These are phyloP conservation scores for Scomber japonicus DNA, from an alignment of 2,113 vertebrate species.

Conservation along the genomic window DNA sequence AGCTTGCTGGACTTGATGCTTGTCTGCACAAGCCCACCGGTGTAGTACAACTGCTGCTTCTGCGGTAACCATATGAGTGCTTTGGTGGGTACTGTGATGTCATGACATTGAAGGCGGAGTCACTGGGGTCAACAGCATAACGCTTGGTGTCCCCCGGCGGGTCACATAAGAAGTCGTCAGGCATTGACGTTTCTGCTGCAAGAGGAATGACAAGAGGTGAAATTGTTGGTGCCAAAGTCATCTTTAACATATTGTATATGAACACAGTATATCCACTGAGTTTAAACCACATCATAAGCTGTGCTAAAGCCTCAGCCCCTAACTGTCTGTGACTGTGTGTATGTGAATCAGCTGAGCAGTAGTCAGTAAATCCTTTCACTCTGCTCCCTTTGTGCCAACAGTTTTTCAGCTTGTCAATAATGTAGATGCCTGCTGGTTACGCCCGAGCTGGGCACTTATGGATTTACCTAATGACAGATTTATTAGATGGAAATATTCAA, in stretches of 20 bases:
- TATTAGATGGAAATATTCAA: slow-evolving; percentile 35
- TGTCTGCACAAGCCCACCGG: slow-evolving; percentile 83
- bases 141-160: slow-evolving; percentile 84
- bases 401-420: slow-evolving; percentile 53
- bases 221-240: background rate
- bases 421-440: slow-evolving; percentile 52
- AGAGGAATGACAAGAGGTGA: slow-evolving; percentile 36
- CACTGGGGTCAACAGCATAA: slow-evolving; percentile 84
- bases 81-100: slow-evolving; percentile 82
- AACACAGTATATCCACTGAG: too few species aligned
- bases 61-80: slow-evolving; percentile 81
- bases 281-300: background rate
- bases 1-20: slow-evolving; percentile 87
- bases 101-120: slow-evolving; percentile 85
- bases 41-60: slow-evolving; percentile 80
- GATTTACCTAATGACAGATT: slow-evolving; percentile 61
- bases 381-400: slow-evolving; percentile 28
- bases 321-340: slow-evolving; percentile 1
- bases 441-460: slow-evolving; percentile 12
- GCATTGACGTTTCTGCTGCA: slow-evolving; percentile 85
- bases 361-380: slow-evolving; percentile 35
- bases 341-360: slow-evolving; percentile 24
- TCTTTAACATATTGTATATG: background rate
- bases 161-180: slow-evolving; percentile 88
- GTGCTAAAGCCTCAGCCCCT: background rate